Evolutionary conservation across 2,797 vertebrate species (phyloP), one percentile per base, ranked within the genome.

Genomic region (Sebastes aleutianus): DNA sequence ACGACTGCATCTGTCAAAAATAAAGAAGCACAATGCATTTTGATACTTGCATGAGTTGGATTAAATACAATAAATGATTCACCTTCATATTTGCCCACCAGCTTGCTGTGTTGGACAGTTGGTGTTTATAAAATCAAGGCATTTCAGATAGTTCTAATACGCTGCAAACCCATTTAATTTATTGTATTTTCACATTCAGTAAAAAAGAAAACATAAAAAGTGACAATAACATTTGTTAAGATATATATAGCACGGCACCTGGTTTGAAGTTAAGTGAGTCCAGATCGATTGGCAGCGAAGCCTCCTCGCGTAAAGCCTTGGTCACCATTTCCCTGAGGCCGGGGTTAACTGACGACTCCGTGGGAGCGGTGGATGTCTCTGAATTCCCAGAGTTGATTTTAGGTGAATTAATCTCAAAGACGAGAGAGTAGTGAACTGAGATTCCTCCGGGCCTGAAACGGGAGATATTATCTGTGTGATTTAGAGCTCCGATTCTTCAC

Each of bases 241-340:
- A 26, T 27, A 14, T 47, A 18, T 12, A 47, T 12, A n/a, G 0
- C 2, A 2, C 53, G 32, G 39, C 87, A 95, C 95, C 95, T 88
- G 92, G 88, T 22, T 91, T 66, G 83, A 99, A 98, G 85, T 89
- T 95, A 3, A 98, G 92, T 0, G 96, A 96, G 53, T 93, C 92
- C 65, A 97, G 88, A 78, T 97, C 96, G 79, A 98, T 79, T 0
- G 95, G 95, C 72, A 97, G 87, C n/a, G 97, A 95, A 0, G 92
- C 94, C 22, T 98, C 96, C 87, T 97, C 96, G 0, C 91, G 93
- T 34, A 98, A 74, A 1, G 95, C 96, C 65, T 87, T 96, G 79
- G 93, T 94, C 91, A 98, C 95, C 84, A 96, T 88, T 2, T 96
- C 95, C 87, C 94, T 95, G 78, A 99, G 95, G 34, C 92, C 91